Percentiles rank a stretch among this genome's conserved stretches.
Conservation (phyloP, 2,113 vertebrate species). For the Holacanthus passer region DNA sequence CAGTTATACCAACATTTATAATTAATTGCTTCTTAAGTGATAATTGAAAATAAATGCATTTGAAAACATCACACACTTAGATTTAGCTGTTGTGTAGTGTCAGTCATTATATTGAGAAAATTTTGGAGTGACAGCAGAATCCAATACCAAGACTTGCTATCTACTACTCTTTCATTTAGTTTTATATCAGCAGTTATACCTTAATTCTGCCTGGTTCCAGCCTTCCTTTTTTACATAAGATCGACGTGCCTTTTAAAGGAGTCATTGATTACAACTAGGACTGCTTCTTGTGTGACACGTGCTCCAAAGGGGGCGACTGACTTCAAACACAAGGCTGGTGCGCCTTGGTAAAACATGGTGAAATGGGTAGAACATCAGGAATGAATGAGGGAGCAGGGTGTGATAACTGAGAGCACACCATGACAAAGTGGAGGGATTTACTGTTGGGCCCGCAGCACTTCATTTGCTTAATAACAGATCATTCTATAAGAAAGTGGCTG, state of each 20-base stretch:
- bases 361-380: slow-evolving; percentile 71
- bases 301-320: slow-evolving; percentile 83
- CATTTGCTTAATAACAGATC: slow-evolving; percentile 87
- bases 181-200: neutral
- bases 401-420: slow-evolving; percentile 81
- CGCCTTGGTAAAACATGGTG: slow-evolving; percentile 54
- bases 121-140: too few species aligned
- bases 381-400: slow-evolving; percentile 70
- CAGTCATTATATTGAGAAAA: neutral
- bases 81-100: neutral
- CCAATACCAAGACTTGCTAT: too few species aligned
- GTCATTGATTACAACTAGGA: slow-evolving; percentile 96
- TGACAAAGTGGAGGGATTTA: slow-evolving; percentile 85
- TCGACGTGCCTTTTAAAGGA: slow-evolving; percentile 94
- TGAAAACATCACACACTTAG: neutral
- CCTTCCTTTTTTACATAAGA: slow-evolving; percentile 89
- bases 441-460: slow-evolving; percentile 82
- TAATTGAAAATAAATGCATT: neutral
- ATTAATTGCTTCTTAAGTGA: neutral
- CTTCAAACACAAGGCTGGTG: slow-evolving; percentile 69
- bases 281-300: slow-evolving; percentile 88
- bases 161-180: neutral
- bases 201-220: slow-evolving; percentile 84
- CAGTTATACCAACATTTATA: neutral
- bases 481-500: slow-evolving; percentile 80